Base-by-base conservation (phyloP, 2,113 vertebrate genomes). In the Chauna torquata region DNA sequence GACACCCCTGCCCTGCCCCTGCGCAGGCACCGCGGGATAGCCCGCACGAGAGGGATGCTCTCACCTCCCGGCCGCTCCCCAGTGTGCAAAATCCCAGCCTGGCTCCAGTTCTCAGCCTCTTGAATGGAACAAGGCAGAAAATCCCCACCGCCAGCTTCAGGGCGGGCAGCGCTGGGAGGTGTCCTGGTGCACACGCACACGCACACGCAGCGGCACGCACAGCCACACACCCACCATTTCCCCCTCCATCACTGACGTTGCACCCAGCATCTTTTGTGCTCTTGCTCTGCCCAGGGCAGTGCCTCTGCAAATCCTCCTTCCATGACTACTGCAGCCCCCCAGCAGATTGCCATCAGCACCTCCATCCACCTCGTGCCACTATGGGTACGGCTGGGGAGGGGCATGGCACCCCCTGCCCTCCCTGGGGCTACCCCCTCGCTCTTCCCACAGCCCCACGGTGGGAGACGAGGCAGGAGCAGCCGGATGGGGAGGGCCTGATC, bases 231-330 rank as follows among this genome's bases (percentile, higher is more conserved):
- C 75, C 93, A 87, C 28, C 70, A 59, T 28, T 57, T 65, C 91
- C 65, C 44, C 40, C 81, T 88, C 70, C 90, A 68, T 79, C 91
- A 11, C 3, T 44, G 78, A 45, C 11, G 36, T 87, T 58, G 84
- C 90, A 65, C 78, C 72, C 92, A 61, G 92, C 92, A 94, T 74
- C 95, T 95, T 97, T 88, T 95, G 92, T 95, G 94, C 92, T 95
- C 69, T 54, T 2, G 10, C 80, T 82, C 65, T 47, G 42, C 68
- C 30, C 80, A 25, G 34, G 42, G 57, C 76, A 59, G n/a, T 17
- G 79, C 57, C 80, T 19, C 64, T 1, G 4, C 45, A 47, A 36
- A 79, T 16, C 52, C 65, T 13, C 32, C 36, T 14, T 50, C 12
- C 2, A 16, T 54, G 27, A 8, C 12, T 4, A 8, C 17, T 8